These are phyloP conservation scores for Daboia siamensis DNA, from an alignment of 2,113 vertebrate species.

Conservation along the genomic window DNA sequence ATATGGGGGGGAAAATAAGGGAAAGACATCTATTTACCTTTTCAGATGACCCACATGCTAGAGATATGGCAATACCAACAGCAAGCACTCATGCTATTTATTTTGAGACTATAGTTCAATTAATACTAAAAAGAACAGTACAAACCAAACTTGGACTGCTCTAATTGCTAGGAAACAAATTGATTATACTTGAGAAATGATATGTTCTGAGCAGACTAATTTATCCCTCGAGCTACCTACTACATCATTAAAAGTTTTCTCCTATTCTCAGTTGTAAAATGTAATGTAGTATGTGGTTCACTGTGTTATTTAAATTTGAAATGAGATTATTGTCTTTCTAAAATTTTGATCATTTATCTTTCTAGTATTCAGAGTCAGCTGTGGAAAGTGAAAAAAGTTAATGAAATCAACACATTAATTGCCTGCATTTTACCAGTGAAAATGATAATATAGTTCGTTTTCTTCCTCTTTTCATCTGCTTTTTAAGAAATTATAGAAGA, in stretches of 20 bases:
- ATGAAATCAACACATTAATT: slow-evolving; percentile 38
- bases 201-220: slow-evolving; percentile 19
- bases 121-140: slow-evolving; percentile 36
- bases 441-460: slow-evolving; percentile 7
- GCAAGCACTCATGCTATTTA: not conserved
- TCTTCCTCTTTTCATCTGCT: slow-evolving; percentile 26
- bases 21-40: not conserved
- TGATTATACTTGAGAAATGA: slow-evolving; percentile 26
- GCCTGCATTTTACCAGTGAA: slow-evolving; percentile 28
- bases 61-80: slow-evolving; percentile 5
- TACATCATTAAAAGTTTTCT: slow-evolving; percentile 24
- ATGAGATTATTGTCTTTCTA: not conserved
- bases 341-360: slow-evolving; percentile 11
- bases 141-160: slow-evolving; percentile 24
- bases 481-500: slow-evolving; percentile 26
- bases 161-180: slow-evolving; percentile 33
- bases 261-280: slow-evolving; percentile 21
- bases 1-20: not conserved
- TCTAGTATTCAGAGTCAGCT: not conserved
- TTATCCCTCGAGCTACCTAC: slow-evolving; percentile 12
- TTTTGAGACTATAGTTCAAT: slow-evolving; percentile 30
- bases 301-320: slow-evolving; percentile 8
- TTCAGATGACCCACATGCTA: not conserved
- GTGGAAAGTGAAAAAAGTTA: slow-evolving; percentile 33
- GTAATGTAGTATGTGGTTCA: slow-evolving; percentile 14